Base-by-base conservation (phyloP, 1,140 invertebrate species). In the Sarcophaga bullata region DNA sequence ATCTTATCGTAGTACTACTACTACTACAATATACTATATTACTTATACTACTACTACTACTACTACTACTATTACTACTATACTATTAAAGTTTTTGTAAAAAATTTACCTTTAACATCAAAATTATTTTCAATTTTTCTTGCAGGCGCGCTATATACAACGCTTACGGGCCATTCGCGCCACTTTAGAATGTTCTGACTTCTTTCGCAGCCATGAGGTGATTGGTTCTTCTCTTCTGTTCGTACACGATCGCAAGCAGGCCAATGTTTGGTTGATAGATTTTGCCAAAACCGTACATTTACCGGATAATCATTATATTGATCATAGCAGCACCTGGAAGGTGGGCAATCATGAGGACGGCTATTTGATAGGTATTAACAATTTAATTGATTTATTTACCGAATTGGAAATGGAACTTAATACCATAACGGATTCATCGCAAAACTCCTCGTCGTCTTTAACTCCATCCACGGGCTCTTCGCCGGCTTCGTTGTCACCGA, bases 271-370 rank as follows among this genome's bases (percentile, higher is more conserved):
- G 98, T 94, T 99, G 92, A 99, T 99, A 81, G 98, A 99, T 91
- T 99, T 99, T 91, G 98, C 98, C 9, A 99, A 99, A 91, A 98
- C 97, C 3, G 93, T 96, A 75, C 93, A 94, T 15, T 91, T 99
- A 73, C 96, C 97, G 3, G 92, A 93, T 2, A 92, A 94, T 81
- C 88, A 96, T 73, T 91, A 90, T 72, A 96, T 99, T 81, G 93
- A 94, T 83, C 98, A 99, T 89, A 93, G 94, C 81, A 93, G 93
- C 9, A 93, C 94, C 62, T 99, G 98, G 98, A 94, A 95, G 84
- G 96, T 98, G 50, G 98, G 98, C n/a, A 99, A 98, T 90, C 97
- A 99, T 87, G 98, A 99, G 92, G 98, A 99, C 89, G 98, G 98
- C 48, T 99, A 99, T 91, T 92, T 99, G 80, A 95, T 96, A 84